A percentile compares a stretch with the other conserved stretches of the same genome.
Evolutionary conservation across 2,113 vertebrate species (phyloP).

Genomic region (Anhinga anhinga): DNA sequence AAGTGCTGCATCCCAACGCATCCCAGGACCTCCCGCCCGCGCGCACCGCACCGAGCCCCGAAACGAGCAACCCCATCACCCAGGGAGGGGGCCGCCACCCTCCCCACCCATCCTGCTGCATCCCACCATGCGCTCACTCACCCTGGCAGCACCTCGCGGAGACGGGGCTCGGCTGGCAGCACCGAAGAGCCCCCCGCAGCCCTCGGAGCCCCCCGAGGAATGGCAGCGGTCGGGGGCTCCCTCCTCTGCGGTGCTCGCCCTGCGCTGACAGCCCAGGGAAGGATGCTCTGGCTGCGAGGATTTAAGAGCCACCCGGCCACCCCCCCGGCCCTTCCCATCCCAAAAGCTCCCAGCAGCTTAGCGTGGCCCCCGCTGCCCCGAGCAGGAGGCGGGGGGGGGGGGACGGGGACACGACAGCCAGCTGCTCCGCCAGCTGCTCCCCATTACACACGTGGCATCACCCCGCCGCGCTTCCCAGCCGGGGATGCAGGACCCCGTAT

Average conservation of each 20-base stretch:
- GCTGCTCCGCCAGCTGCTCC: constrained; percentile 20
- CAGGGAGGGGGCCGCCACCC: fast-evolving
- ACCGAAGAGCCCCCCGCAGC: background rate
- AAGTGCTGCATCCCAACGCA: background rate
- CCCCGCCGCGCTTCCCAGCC: background rate
- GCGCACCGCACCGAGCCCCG: background rate
- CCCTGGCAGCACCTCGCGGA: background rate
- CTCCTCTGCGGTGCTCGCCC: background rate
- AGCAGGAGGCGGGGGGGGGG: background rate
- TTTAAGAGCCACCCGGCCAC: background rate
- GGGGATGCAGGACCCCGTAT: background rate
- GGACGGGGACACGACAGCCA: too few relatives aligned
- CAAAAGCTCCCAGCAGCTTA: background rate
- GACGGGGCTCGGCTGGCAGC: background rate
- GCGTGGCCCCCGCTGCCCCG: background rate
- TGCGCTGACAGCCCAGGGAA: background rate
- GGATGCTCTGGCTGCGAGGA: background rate
- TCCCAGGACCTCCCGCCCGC: background rate
- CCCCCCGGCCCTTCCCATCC: background rate
- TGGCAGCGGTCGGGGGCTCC: background rate
- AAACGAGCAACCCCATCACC: background rate
- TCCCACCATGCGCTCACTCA: background rate
- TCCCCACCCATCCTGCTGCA: background rate
- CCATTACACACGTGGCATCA: background rate
- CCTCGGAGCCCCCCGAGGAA: background rate